Conservation (phyloP, 2,797 vertebrate genomes). For the Petrocephalus schoutedeni region DNA sequence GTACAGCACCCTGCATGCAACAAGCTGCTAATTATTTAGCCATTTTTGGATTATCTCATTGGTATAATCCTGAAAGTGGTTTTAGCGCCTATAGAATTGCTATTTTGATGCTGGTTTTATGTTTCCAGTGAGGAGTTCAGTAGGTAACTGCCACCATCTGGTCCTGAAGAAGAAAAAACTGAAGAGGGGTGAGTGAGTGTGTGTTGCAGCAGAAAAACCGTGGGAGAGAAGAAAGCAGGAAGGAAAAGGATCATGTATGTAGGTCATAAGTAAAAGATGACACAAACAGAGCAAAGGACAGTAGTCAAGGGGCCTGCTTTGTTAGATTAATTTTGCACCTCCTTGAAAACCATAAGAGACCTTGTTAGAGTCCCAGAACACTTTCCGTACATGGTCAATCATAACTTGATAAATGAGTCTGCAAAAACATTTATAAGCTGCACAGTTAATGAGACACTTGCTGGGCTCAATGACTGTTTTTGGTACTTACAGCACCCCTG, state of each 20-base stretch:
- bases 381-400: background rate
- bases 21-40: background rate
- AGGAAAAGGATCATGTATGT: background rate
- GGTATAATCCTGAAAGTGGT: background rate
- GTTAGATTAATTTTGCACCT: background rate
- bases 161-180: background rate
- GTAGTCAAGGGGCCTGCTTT: background rate
- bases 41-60: background rate
- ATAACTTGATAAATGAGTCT: background rate
- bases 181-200: background rate
- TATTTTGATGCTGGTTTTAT: background rate
- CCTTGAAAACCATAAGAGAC: background rate
- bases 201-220: background rate
- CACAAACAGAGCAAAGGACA: background rate
- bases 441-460: background rate
- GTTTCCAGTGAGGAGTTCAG: background rate
- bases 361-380: background rate
- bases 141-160: background rate
- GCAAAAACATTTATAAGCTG: background rate
- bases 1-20: background rate
- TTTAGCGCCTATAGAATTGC: background rate
- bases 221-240: background rate
- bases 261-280: background rate
- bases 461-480: background rate
- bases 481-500: conserved; percentile 6